These are phyloP conservation scores for Callopanchax toddi DNA, from an alignment of 2,113 vertebrate species.

Conservation along the genomic window DNA sequence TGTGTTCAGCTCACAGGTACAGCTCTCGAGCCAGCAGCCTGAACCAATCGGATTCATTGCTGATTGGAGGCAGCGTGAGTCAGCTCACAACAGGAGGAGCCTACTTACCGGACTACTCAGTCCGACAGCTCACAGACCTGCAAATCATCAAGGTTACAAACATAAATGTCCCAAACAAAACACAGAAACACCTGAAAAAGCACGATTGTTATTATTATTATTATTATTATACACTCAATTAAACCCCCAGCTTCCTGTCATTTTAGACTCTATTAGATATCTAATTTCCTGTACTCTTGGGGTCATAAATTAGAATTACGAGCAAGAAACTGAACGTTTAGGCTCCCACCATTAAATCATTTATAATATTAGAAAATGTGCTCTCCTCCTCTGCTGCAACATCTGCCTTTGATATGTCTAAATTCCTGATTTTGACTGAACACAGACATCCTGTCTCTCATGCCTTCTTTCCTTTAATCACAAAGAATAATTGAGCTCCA, in stretches of 20 bases:
- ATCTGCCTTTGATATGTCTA: constrained; percentile 63
- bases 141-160: constrained; percentile 94
- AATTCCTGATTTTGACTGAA: constrained; percentile 61
- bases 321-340: constrained; percentile 29
- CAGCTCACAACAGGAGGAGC: constrained; percentile 88
- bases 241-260: constrained; percentile 1
- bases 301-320: constrained; percentile 10
- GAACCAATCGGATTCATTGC: constrained; percentile 91
- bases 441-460: constrained; percentile 62
- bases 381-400: constrained; percentile 32
- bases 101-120: constrained; percentile 95
- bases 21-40: constrained; percentile 88
- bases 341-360: constrained; percentile 40
- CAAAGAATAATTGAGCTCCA: constrained; percentile 48
- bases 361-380: constrained; percentile 23
- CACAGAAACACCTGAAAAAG: constrained; percentile 3
- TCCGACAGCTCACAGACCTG: constrained; percentile 93
- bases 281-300: constrained; percentile 27
- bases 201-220: too few relatives aligned
- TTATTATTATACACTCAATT: constrained; percentile 27
- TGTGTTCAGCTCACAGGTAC: constrained; percentile 85
- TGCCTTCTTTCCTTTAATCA: constrained; percentile 62
- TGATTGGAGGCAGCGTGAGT: constrained; percentile 88
- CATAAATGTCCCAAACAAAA: constrained; percentile 20
- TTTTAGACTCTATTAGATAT: constrained; percentile 37